Evolutionary conservation across 1,140 invertebrate genomes (phyloP), one percentile per base, ranked within the genome.

Genomic region (Marisa cornuarietis): DNA sequence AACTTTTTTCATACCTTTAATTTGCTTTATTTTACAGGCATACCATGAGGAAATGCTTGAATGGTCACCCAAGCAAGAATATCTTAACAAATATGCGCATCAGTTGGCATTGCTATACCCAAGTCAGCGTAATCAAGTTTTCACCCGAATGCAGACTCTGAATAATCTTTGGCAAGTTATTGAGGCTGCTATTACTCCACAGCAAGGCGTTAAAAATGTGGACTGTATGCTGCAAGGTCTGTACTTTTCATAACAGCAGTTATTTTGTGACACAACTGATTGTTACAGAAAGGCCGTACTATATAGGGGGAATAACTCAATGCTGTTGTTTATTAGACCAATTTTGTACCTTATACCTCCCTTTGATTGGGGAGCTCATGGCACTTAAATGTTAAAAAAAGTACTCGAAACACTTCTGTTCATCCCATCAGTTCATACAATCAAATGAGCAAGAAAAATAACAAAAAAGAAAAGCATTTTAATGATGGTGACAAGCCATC

Each of bases 161-260:
- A 95, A 95, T 85, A 93, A 93, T 74, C 95, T 95, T 89, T 96
- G 95, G 95, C 94, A 95, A 86, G 92, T 93, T 79, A 91, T 95
- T 22, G 92, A 94, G 85, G 91, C 93, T 83, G 92, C 92, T 81
- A 93, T 94, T 85, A 83, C 85, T 16, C 86, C 88, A 22, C 83
- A 83, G 51, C 81, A 87, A 54, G 85, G 86, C 58, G 79, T 83
- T n/a, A 80, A 83, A 13, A 85, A 88, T 62, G 81, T 84, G 18
- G 82, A 90, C 68, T 83, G 82, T 49, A 87, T 91, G 83, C 81
- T 89, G 26, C 80, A 85, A 85, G 91, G 91, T 91, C 79, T 83
- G 73, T 71, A 31, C 54, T 52, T 49, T 69, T 71, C 76, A 0
- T 1, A 42, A 42, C 31, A 42, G 31, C 6, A 42, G 31, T 42